Evolutionary conservation across 2,888 invertebrate genomes (phyloP), one percentile per base, ranked within the genome.

Genomic region (Pegoplata infirma): DNA sequence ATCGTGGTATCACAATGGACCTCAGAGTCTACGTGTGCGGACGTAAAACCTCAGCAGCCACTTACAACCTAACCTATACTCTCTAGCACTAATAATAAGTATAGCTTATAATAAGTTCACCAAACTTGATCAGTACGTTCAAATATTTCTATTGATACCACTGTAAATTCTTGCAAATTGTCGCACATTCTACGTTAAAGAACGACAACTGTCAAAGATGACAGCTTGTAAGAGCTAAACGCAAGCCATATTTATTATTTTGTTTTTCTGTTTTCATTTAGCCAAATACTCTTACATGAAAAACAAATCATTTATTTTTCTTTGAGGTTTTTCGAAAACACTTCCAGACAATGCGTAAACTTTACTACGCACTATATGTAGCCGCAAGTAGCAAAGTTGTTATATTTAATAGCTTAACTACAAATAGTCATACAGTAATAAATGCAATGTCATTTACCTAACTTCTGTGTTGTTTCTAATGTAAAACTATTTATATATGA

Each of bases 181-280:
- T 17, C 3, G 1, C 40, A 58, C 2, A 21, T 40, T 44, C 8
- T 32, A 0, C 1, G 3, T 23, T 36, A 7, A 46, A 28, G 16
- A 1, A 25, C 46, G 58, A 58, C 3, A 68, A 68, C 47, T 68
- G 17, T 14, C 49, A 25, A 36, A 58, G 58, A 49, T 68, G 68
- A 58, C 49, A 58, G 36, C 23, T 36, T 17, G 19, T 8, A 21
- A 47, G 58, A 49, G 47, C 8, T 36, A 36, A 68, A 68, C n/a
- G 36, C 36, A 36, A 40, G 40, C 17, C 49, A 36, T 5, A 49
- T 40, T 40, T 5, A 23, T 36, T 28, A 23, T 44, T 40, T 63
- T 10, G 6, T 6, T 40, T 40, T 40, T 40, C n/a, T n/a, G 6
- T n/a, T n/a, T 3, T 10, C 32, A 32, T 40, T 40, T 40, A 12